A percentile compares a stretch with the other conserved stretches of the same genome.
Conservation (phyloP, 2,113 vertebrate species). For the Anolis sagrei region DNA sequence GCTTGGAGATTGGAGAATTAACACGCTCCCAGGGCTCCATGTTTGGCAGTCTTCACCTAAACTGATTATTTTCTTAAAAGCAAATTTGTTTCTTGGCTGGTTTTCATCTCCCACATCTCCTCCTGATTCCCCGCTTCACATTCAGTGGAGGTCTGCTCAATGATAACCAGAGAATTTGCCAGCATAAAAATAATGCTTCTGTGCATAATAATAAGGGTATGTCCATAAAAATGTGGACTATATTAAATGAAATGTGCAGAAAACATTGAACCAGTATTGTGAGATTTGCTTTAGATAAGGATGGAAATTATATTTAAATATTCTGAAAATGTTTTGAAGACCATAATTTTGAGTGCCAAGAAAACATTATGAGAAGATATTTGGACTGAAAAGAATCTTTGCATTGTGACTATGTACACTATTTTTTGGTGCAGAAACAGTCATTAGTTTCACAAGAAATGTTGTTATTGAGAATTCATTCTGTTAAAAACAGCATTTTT, state of each 20-base stretch:
- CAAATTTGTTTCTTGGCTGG: background rate
- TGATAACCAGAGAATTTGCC: background rate
- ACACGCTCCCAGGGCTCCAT: background rate
- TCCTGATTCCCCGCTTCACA: background rate
- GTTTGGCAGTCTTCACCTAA: background rate
- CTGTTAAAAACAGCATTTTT: no score
- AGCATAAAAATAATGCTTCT: background rate
- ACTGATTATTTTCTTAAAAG: conserved; percentile 37
- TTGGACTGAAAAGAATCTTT: no score
- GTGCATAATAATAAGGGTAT: background rate
- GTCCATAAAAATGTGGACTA: fast-evolving
- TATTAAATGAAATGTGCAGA: background rate
- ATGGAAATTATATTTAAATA: background rate
- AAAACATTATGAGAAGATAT: no score
- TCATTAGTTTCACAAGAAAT: no score
- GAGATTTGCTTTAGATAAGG: background rate
- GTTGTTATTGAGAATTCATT: no score
- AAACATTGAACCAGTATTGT: background rate
- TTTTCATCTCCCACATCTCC: background rate
- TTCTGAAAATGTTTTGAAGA: no score
- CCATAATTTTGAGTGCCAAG: no score
- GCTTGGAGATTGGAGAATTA: conserved; percentile 15
- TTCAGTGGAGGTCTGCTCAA: background rate
- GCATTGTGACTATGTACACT: no score
- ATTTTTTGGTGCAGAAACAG: no score